phyloP scores from a whole-genome alignment of 2,888 invertebrate species.

The Agrilus mali region DNA sequence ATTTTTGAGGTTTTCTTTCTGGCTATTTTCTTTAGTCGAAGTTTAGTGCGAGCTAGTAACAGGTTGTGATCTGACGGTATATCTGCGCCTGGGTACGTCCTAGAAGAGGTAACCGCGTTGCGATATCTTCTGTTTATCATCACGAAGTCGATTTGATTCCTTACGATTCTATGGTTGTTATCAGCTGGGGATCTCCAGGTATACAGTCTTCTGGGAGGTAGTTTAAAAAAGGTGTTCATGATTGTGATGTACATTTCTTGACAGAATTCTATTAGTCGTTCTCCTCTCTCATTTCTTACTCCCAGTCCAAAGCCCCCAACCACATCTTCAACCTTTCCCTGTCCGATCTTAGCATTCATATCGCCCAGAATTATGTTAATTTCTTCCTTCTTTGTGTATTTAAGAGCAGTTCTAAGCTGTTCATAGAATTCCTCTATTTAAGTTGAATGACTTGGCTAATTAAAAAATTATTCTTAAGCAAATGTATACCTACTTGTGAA shows the following conservation, averaged over 20 bases:
- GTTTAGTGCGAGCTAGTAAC: no score
- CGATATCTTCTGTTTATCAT: constrained; percentile 13
- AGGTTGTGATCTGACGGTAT: constrained; percentile 14
- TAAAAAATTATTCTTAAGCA: no score
- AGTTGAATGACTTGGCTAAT: no score
- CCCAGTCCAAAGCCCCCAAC: constrained; percentile 12
- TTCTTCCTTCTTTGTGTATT: no score
- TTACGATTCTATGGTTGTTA: constrained; percentile 10
- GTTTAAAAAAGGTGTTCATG: constrained; percentile 17
- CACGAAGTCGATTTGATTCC: constrained; percentile 18
- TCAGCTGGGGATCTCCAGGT: constrained; percentile 17
- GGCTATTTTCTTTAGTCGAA: no score
- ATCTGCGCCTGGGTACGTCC: constrained; percentile 16
- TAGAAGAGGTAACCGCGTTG: constrained; percentile 9
- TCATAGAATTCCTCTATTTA: no score
- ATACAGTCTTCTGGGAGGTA: constrained; percentile 13
- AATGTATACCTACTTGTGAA: no score
- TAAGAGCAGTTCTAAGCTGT: no score
- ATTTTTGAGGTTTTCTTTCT: no score
- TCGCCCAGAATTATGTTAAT: constrained; percentile 12
- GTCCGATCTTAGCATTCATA: constrained; percentile 15
- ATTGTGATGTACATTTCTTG: constrained; percentile 12
- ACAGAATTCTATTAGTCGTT: constrained; percentile 14
- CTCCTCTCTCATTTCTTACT: constrained; percentile 13
- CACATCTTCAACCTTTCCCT: constrained; percentile 5